Evolutionary conservation across 2,113 vertebrate genomes (phyloP).

Genomic region (Salvator merianae): DNA sequence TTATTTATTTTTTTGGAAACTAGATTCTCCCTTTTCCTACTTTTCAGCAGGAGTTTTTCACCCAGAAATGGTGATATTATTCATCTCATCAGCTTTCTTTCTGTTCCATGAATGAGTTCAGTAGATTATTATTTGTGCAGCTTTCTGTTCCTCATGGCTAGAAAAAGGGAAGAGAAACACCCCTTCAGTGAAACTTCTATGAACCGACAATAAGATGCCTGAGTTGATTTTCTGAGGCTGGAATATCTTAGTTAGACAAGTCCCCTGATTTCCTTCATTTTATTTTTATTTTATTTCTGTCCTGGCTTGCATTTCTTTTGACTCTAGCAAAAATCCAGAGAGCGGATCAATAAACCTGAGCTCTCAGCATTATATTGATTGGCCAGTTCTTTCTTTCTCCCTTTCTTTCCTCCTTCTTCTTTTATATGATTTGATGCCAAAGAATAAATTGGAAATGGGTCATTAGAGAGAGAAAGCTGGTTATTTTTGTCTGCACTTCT

Average conservation of each 20-base stretch:
- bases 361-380: slow-evolving; percentile 68
- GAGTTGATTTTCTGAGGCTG: neutral
- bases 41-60: neutral
- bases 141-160: neutral
- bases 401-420: neutral
- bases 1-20: too few relatives aligned
- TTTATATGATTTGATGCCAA: slow-evolving; percentile 57
- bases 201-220: neutral
- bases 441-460: slow-evolving; percentile 52
- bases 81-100: neutral
- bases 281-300: slow-evolving; percentile 25
- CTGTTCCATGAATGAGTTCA: neutral
- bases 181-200: neutral
- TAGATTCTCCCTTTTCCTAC: too few relatives aligned
- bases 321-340: slow-evolving; percentile 49
- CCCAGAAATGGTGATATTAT: neutral
- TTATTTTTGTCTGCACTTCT: slow-evolving; percentile 27
- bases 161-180: neutral
- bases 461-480: slow-evolving; percentile 39
- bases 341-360: slow-evolving; percentile 60
- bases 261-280: slow-evolving; percentile 13
- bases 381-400: neutral
- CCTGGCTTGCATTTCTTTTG: slow-evolving; percentile 55
- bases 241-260: slow-evolving; percentile 37
- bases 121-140: neutral